These are phyloP conservation scores for Eupithecia abbreviata DNA, from an alignment of 2,888 invertebrate species.

Conservation along the genomic window DNA sequence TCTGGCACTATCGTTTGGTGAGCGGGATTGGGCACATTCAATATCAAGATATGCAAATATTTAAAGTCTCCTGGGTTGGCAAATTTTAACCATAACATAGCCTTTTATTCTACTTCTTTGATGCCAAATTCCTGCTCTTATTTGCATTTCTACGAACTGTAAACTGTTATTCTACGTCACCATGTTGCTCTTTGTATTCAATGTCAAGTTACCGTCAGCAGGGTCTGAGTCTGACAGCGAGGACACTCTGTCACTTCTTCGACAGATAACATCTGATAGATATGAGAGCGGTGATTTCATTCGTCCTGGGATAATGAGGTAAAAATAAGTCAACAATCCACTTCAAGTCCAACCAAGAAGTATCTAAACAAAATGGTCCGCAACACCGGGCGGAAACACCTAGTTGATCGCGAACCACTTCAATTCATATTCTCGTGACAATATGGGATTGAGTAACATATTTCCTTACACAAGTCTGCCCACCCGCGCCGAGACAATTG, in stretches of 20 bases:
- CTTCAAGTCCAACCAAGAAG: conserved; percentile 46
- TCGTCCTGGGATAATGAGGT: background rate
- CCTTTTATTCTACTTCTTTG: background rate
- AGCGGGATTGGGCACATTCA: background rate
- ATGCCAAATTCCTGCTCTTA: conserved; percentile 32
- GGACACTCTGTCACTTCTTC: background rate
- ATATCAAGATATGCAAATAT: background rate
- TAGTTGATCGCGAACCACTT: conserved; percentile 82
- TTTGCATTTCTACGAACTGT: background rate
- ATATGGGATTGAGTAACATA: conserved; percentile 80
- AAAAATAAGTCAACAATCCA: conserved; percentile 30
- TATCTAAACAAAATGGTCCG: conserved; percentile 57
- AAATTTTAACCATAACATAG: background rate
- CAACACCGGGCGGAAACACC: conserved; percentile 80
- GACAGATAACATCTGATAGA: conserved; percentile 4
- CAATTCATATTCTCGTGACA: conserved; percentile 81
- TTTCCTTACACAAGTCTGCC: conserved; percentile 66
- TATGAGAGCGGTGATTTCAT: background rate
- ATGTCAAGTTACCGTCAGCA: background rate
- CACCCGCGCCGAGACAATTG: conserved; percentile 31
- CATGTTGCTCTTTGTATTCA: background rate
- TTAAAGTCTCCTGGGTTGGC: background rate
- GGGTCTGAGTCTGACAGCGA: background rate
- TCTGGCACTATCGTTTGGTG: background rate
- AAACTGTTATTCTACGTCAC: background rate